Evolutionary conservation across 2,888 invertebrate genomes (phyloP).

Genomic region (Drosophila diplacantha): DNA sequence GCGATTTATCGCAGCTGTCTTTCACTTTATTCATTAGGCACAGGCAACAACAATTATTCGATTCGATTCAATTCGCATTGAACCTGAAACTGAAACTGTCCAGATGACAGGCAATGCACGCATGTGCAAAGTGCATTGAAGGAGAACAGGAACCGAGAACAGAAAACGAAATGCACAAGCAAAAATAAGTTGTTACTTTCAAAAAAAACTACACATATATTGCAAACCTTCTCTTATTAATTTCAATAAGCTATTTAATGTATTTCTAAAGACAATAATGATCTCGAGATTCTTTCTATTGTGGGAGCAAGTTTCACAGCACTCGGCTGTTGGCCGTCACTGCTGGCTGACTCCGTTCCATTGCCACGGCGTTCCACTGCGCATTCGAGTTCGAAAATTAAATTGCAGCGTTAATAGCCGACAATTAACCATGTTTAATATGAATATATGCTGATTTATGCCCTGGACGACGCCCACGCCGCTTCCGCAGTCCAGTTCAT

Average conservation of each 20-base stretch:
- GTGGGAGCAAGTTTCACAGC: slow-evolving; percentile 1
- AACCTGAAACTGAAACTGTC: slow-evolving; percentile 43
- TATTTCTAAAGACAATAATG: background rate
- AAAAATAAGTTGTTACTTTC: background rate
- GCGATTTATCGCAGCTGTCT: slow-evolving; percentile 56
- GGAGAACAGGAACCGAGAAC: slow-evolving; percentile 62
- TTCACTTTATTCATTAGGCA: slow-evolving; percentile 57
- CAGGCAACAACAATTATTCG: slow-evolving; percentile 41
- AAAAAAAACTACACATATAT: too few species aligned
- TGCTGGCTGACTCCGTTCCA: slow-evolving; percentile 18
- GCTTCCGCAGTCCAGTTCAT: slow-evolving; percentile 29
- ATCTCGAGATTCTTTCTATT: background rate
- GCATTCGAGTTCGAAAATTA: slow-evolving; percentile 14
- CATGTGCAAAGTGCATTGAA: slow-evolving; percentile 47
- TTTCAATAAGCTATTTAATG: background rate
- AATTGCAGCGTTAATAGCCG: slow-evolving; percentile 18
- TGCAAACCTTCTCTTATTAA: too few species aligned
- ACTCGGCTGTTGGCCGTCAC: slow-evolving; percentile 4
- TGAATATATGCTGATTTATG: slow-evolving; percentile 33
- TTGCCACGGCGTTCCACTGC: slow-evolving; percentile 25
- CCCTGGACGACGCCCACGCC: slow-evolving; percentile 33
- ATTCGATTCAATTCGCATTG: slow-evolving; percentile 47
- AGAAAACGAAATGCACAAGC: slow-evolving; percentile 37
- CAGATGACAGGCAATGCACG: slow-evolving; percentile 25
- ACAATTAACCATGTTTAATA: slow-evolving; percentile 23